A percentile compares a stretch with the other conserved stretches of the same genome.
Conservation (phyloP, 1,140 invertebrate species). For the Aphelenchoides besseyi region DNA sequence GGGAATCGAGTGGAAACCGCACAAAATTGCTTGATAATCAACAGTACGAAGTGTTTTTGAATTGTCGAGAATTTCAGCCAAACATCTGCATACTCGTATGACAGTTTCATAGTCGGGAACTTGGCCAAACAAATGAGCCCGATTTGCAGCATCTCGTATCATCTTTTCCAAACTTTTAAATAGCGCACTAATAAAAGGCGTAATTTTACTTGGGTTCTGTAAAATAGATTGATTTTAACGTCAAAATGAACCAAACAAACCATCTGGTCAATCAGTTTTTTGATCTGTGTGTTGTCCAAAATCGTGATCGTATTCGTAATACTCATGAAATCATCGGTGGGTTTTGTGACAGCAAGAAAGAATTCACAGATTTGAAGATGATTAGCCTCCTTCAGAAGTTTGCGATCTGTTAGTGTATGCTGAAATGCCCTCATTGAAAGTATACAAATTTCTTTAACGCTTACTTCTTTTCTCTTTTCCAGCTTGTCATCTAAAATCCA, state of each 20-base stretch:
- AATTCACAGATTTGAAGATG: no score
- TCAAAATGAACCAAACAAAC: background rate
- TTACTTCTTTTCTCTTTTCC: no score
- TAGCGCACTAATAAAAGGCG: background rate
- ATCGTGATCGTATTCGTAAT: no score
- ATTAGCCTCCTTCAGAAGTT: no score
- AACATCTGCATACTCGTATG: background rate
- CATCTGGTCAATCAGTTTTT: background rate
- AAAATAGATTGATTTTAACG: slow-evolving; percentile 6
- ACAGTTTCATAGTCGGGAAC: background rate
- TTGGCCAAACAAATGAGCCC: background rate
- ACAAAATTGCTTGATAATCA: background rate
- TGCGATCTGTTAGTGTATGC: no score
- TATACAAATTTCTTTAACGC: no score
- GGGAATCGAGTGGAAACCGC: background rate
- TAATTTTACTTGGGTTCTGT: background rate
- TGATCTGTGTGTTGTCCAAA: no score
- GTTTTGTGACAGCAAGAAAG: no score
- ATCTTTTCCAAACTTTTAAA: background rate
- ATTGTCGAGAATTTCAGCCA: background rate
- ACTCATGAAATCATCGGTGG: no score
- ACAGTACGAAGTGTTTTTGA: background rate
- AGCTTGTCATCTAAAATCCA: background rate
- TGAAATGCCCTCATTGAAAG: no score
- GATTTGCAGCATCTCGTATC: background rate